Evolutionary conservation across 2,888 invertebrate species (phyloP), one percentile per base, ranked within the genome.

Genomic region (Ennomos fuscantarius): DNA sequence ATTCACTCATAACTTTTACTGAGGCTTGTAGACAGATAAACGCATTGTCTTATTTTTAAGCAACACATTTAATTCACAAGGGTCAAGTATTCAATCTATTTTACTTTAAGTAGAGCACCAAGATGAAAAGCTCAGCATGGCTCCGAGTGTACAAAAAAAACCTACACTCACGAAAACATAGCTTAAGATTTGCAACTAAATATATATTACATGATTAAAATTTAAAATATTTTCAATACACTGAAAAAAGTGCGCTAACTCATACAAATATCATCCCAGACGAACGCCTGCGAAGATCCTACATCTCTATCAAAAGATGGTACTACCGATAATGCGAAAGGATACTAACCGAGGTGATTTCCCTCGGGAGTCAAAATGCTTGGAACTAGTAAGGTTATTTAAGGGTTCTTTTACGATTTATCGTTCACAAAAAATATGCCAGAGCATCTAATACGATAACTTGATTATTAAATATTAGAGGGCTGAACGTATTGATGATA

Each of bases 341-440:
- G 76, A 75, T 76, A 80, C 70, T 76, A 76, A 76, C 76, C 78
- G 77, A 70, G 79, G 78, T 79, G 82, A 84, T 82, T 83, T 83
- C 82, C 82, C 83, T 64, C 52, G 76, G 75, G 82, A 74, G 60
- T 47, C 44, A 40, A 41, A 41, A 51, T 41, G 48, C 60, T 52
- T 32, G 43, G 49, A 47, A 53, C 61, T 60, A 54, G 60, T 46
- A 52, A 62, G 56, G 64, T 59, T 59, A 59, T 24, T 24, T 49
- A 54, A 49, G 45, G 53, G 8, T 37, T 48, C 33, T 48, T 50
- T 45, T 5, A 24, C 24, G 35, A 41, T 42, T 12, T n/a, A 34
- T 51, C 13, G 8, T 48, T 24, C 39, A 34, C 32, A 15, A 11
- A 39, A 39, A 41, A 24, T 6, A 50, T 24, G 9, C 39, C 24